A percentile compares a stretch with the other conserved stretches of the same genome.
Conservation (phyloP, 2,888 invertebrate species). For the Drosophila ochracea region DNA sequence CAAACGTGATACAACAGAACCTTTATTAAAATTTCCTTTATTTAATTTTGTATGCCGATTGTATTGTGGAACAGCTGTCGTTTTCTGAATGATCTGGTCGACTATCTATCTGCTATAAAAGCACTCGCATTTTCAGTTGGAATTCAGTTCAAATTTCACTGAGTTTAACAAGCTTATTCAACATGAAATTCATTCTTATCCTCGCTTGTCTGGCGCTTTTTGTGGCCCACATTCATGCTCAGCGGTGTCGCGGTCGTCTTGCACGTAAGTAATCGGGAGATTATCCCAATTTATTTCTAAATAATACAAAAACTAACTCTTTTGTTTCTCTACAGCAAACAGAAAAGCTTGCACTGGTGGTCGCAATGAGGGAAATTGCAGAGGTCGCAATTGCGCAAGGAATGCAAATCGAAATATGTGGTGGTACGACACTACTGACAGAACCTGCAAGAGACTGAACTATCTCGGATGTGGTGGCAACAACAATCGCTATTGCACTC, state of each 20-base stretch:
- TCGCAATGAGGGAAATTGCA: background rate
- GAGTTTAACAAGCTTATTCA: background rate
- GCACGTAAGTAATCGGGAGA: background rate
- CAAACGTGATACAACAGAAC: background rate
- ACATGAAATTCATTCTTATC: constrained; percentile 47
- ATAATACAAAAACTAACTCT: background rate
- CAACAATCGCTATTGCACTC: constrained; percentile 17
- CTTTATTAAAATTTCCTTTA: background rate
- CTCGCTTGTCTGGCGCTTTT: constrained; percentile 32
- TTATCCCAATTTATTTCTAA: background rate
- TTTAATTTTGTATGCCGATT: background rate
- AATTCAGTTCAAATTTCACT: constrained; percentile 27
- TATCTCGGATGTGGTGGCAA: constrained; percentile 26
- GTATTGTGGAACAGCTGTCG: background rate
- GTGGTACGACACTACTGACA: constrained; percentile 13
- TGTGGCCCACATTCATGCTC: constrained; percentile 24
- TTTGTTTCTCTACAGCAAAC: background rate
- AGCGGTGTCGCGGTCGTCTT: constrained; percentile 4
- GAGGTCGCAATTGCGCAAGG: background rate
- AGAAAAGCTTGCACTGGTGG: background rate
- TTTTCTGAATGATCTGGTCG: background rate
- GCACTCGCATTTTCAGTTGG: background rate
- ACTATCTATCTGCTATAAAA: constrained; percentile 18
- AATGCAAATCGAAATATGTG: constrained; percentile 20
- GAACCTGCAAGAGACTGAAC: background rate